Conservation (phyloP, 2,888 invertebrate genomes). For the Neuroscelio doddi region DNA sequence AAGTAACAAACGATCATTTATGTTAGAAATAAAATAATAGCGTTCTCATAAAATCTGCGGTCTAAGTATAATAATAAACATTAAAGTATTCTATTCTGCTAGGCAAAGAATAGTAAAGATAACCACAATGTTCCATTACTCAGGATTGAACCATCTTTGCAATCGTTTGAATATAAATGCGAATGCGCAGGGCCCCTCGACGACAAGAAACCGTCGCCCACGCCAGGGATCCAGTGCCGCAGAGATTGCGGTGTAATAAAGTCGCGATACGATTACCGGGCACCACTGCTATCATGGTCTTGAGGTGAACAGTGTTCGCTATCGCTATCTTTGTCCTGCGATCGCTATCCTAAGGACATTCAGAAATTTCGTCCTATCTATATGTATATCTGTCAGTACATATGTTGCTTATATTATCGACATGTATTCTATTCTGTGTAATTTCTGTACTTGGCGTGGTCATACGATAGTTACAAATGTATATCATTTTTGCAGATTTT, state of each 20-base stretch:
- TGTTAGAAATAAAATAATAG: too few species aligned
- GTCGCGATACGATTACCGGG: constrained; percentile 52
- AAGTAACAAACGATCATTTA: too few species aligned
- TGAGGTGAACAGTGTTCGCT: constrained; percentile 5
- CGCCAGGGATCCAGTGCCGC: constrained; percentile 44
- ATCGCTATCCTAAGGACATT: constrained; percentile 34
- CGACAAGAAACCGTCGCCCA: constrained; percentile 52
- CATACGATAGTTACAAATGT: not conserved
- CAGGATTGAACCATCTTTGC: constrained; percentile 35
- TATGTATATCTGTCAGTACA: constrained; percentile 13
- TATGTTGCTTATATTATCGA: constrained; percentile 16
- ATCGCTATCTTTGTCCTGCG: constrained; percentile 38
- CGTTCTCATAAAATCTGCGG: not conserved
- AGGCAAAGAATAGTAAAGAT: too few species aligned
- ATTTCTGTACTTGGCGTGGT: constrained; percentile 1
- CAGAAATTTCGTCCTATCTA: constrained; percentile 20
- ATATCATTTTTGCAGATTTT: not conserved
- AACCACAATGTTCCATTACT: constrained; percentile 41
- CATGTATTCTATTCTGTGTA: constrained; percentile 9
- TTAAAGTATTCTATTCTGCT: too few species aligned
- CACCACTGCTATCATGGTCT: constrained; percentile 9
- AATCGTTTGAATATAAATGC: constrained; percentile 41
- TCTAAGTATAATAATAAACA: constrained; percentile 29
- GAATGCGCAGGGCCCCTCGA: constrained; percentile 16
- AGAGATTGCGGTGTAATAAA: constrained; percentile 50